These are phyloP conservation scores for Cyaniris semiargus DNA, from an alignment of 2,888 invertebrate genomes.

Conservation along the genomic window DNA sequence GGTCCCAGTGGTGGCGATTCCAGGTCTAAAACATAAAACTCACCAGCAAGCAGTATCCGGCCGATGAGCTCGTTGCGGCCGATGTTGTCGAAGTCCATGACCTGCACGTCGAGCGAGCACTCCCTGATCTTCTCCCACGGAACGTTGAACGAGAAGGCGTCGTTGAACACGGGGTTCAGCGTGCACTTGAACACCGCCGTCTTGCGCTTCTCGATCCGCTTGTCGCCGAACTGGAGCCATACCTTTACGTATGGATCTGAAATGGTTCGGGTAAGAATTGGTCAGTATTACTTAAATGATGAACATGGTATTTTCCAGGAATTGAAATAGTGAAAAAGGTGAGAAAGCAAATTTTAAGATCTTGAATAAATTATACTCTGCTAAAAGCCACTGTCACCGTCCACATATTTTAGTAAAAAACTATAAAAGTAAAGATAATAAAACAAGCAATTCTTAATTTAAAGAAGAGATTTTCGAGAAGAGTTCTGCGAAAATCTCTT, in stretches of 20 bases:
- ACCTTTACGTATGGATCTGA: slow-evolving; percentile 99
- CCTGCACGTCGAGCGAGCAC: slow-evolving; percentile 93
- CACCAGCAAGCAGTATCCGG: slow-evolving; percentile 94
- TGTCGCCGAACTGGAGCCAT: slow-evolving; percentile 97
- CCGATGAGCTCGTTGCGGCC: slow-evolving; percentile 96
- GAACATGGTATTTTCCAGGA: no score
- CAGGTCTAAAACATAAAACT: slow-evolving; percentile 46
- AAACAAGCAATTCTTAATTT: not conserved
- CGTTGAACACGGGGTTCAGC: slow-evolving; percentile 97
- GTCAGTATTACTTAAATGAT: not conserved
- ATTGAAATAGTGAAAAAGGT: no score
- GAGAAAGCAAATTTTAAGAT: no score
- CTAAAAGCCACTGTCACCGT: not conserved
- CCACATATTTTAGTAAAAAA: not conserved
- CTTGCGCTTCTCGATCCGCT: slow-evolving; percentile 96
- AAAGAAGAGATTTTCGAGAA: no score
- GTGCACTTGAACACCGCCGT: slow-evolving; percentile 97
- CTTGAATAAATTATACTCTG: not conserved
- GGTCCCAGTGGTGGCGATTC: no score
- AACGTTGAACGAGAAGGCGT: slow-evolving; percentile 96
- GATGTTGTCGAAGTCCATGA: slow-evolving; percentile 99
- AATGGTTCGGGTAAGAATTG: slow-evolving; percentile 46
- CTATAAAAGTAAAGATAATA: not conserved
- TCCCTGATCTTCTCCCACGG: slow-evolving; percentile 98
- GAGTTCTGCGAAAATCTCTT: no score